A percentile compares a stretch with the other conserved stretches of the same genome.
Evolutionary conservation across 2,113 vertebrate genomes (phyloP).

Genomic region (Mesoclemmys tuberculata): DNA sequence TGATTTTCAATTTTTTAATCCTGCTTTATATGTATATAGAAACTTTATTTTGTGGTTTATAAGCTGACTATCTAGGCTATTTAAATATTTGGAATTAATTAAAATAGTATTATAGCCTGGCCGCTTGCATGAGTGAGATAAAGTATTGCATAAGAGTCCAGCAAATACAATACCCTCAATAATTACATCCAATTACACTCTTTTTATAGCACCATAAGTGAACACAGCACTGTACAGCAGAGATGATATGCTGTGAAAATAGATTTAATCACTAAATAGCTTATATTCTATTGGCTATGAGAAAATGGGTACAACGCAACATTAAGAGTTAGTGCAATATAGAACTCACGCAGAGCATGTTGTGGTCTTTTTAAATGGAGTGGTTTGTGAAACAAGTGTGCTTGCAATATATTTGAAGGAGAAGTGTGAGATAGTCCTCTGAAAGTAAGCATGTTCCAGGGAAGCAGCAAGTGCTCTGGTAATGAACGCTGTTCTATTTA

Average conservation of each 20-base stretch:
- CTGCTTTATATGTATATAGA: background rate
- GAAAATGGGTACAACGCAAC: background rate
- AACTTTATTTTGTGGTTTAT: background rate
- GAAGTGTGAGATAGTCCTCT: background rate
- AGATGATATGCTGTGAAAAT: background rate
- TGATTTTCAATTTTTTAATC: background rate
- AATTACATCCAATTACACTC: background rate
- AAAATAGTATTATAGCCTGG: constrained; percentile 4
- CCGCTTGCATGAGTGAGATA: background rate
- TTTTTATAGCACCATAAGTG: constrained; percentile 4
- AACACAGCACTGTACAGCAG: background rate
- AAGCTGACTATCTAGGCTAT: background rate
- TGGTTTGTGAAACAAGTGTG: background rate
- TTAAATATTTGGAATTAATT: constrained; percentile 12
- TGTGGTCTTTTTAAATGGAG: background rate
- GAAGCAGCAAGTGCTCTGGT: background rate
- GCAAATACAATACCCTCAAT: background rate
- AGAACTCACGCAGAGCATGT: background rate
- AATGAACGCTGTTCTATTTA: background rate
- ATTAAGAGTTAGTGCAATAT: background rate
- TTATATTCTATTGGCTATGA: background rate
- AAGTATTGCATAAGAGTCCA: background rate
- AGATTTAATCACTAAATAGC: background rate
- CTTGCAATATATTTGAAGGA: background rate
- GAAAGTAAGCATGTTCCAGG: background rate